Percentiles rank a stretch among this genome's conserved stretches.
phyloP scores from a whole-genome alignment of 1,140 invertebrate species.

The Apis florea region DNA sequence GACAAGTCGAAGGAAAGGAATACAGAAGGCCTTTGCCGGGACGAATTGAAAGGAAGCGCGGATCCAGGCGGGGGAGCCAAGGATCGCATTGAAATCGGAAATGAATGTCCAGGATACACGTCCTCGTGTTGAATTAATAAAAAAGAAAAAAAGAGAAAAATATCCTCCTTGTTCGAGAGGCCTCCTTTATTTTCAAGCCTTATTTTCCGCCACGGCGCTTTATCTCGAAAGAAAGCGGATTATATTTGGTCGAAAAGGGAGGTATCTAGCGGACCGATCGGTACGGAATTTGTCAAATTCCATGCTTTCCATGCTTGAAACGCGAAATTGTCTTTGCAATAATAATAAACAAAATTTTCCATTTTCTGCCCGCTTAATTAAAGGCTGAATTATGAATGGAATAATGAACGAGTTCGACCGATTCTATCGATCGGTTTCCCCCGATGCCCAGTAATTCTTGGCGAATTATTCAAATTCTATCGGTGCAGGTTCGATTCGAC shows the following conservation, averaged over 20 bases:
- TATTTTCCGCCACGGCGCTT: constrained; percentile 40
- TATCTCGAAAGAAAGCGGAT: constrained; percentile 13
- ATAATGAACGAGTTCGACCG: constrained; percentile 8
- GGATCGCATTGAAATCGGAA: constrained; percentile 50
- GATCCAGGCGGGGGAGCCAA: constrained; percentile 27
- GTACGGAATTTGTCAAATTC: not conserved
- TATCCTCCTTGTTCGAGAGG: not conserved
- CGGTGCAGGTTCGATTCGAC: not conserved
- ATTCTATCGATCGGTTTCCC: not conserved
- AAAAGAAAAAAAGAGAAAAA: not conserved
- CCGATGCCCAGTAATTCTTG: not conserved
- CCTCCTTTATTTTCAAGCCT: constrained; percentile 39
- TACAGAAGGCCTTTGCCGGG: constrained; percentile 40
- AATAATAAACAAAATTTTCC: not conserved
- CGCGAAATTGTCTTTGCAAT: not conserved
- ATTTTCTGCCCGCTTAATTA: not conserved
- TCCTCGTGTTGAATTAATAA: not conserved
- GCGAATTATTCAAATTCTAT: constrained; percentile 33
- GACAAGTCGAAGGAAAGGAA: constrained; percentile 45
- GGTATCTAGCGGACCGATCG: not conserved
- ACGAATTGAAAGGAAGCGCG: constrained; percentile 38
- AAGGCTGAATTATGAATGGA: not conserved
- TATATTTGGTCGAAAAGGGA: not conserved
- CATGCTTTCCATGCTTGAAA: not conserved
- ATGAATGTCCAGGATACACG: constrained; percentile 53